Conservation (phyloP, 2,797 vertebrate genomes). For the Lophotriccus pileatus region DNA sequence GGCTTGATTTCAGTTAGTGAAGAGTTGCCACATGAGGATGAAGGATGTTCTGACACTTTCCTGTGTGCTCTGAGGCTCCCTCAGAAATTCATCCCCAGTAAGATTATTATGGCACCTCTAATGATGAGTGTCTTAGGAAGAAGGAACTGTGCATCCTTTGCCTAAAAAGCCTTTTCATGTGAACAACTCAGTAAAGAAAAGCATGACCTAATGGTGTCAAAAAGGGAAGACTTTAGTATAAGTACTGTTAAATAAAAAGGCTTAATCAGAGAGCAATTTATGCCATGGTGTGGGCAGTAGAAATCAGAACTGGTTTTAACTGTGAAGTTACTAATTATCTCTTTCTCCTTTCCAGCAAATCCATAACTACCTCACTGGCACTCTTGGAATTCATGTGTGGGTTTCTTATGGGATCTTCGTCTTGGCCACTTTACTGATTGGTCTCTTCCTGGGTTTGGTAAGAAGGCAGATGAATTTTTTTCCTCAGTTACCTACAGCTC, state of each 20-base stretch:
- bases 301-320: not conserved
- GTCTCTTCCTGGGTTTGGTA: constrained; percentile 85
- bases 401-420: constrained; percentile 82
- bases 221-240: not conserved
- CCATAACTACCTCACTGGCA: constrained; percentile 79
- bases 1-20: not conserved
- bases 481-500: not conserved
- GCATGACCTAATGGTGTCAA: not conserved
- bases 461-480: constrained; percentile 26
- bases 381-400: constrained; percentile 79
- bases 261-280: not conserved
- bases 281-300: not conserved
- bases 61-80: not conserved
- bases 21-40: not conserved
- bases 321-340: not conserved
- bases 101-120: not conserved
- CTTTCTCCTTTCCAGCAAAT: constrained; percentile 73
- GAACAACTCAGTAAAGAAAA: not conserved
- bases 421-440: constrained; percentile 80
- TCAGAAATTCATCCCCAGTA: not conserved
- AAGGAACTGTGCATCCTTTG: not conserved
- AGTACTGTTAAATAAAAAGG: not conserved
- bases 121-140: not conserved
- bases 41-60: not conserved
- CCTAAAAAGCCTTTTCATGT: not conserved